Conservation (phyloP, 2,113 vertebrate genomes). For the Calyptommatus sinebrachiatus region DNA sequence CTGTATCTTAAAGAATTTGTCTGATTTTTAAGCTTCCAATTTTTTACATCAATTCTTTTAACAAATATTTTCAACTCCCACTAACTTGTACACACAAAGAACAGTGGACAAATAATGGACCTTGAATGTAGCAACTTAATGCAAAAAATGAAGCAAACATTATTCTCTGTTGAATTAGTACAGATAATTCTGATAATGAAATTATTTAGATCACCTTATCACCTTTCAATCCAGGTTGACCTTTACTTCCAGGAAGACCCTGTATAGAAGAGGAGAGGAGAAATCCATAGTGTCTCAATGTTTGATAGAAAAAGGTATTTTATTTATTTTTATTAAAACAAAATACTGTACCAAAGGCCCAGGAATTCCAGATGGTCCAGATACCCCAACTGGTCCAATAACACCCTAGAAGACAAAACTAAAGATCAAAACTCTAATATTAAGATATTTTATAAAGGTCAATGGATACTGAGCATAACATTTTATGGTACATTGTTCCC, state of each 20-base stretch:
- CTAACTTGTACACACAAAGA: not conserved
- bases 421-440: not conserved
- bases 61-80: not conserved
- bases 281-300: not conserved
- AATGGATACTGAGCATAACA: not conserved
- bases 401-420: conserved; percentile 77
- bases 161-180: conserved; percentile 8
- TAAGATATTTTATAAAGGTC: too few relatives aligned
- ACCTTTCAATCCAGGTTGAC: conserved; percentile 99
- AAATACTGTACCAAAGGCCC: conserved; percentile 82
- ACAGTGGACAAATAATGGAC: conserved; percentile 12
- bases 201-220: conserved; percentile 99
- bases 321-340: not conserved
- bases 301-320: conserved; percentile 17
- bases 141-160: conserved; percentile 13
- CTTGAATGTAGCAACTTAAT: conserved; percentile 1
- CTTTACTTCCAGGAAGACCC: conserved; percentile 87
- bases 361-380: conserved; percentile 83
- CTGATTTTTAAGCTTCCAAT: too few relatives aligned
- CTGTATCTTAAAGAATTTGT: too few relatives aligned
- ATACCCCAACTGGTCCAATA: conserved; percentile 77
- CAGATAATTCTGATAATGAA: conserved; percentile 78
- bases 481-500: not conserved
- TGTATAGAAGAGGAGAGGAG: conserved; percentile 61
- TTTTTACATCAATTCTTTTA: not conserved